These are phyloP conservation scores for Drosophila suboccidentalis DNA, from an alignment of 2,888 invertebrate genomes.

Conservation along the genomic window DNA sequence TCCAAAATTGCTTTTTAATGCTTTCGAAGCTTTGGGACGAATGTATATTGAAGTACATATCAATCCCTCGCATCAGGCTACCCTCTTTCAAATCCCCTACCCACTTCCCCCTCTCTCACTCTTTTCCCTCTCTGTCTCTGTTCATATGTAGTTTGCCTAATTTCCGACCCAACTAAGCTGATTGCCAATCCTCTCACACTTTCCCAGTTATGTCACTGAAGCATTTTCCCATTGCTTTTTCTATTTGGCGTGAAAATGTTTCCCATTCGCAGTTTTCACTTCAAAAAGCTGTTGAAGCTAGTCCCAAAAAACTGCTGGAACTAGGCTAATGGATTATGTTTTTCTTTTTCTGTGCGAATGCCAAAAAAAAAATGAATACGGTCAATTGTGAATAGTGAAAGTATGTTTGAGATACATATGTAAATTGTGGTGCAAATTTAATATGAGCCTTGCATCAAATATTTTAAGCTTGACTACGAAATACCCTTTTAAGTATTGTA, in stretches of 20 bases:
- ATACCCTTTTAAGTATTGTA: background rate
- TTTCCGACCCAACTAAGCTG: constrained; percentile 60
- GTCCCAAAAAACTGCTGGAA: background rate
- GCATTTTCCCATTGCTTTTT: constrained; percentile 3
- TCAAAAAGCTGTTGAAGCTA: background rate
- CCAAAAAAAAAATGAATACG: background rate
- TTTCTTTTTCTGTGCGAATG: background rate
- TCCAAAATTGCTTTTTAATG: constrained; percentile 72
- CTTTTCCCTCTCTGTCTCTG: background rate
- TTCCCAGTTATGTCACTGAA: constrained; percentile 5
- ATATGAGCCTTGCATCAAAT: background rate
- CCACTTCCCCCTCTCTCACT: background rate
- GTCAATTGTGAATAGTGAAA: background rate
- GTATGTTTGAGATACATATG: constrained; percentile 5
- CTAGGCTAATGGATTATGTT: constrained; percentile 4
- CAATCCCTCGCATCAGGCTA: constrained; percentile 8
- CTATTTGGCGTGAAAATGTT: constrained; percentile 1
- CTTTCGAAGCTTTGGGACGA: constrained; percentile 36
- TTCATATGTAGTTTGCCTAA: constrained; percentile 35
- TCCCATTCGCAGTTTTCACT: background rate
- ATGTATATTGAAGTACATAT: constrained; percentile 8
- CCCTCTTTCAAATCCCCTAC: background rate
- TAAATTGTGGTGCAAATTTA: background rate
- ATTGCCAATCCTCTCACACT: constrained; percentile 5
- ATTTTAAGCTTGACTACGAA: background rate